These are phyloP conservation scores for Watsonalla cultraria DNA, from an alignment of 2,888 invertebrate species.

Conservation along the genomic window DNA sequence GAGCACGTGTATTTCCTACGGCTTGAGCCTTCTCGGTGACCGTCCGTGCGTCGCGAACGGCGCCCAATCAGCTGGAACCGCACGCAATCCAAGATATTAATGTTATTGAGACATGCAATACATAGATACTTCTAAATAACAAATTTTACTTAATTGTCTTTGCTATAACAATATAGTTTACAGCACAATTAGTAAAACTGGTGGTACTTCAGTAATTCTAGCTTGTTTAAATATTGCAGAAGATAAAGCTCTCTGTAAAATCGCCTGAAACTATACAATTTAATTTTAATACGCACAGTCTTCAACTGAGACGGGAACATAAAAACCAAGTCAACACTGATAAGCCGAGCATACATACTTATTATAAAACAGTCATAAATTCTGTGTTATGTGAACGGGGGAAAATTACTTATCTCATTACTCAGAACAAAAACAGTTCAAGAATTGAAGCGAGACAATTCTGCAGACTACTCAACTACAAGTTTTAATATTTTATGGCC, in stretches of 20 bases:
- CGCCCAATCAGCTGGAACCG: slow-evolving; percentile 49
- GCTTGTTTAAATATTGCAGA: too few species aligned
- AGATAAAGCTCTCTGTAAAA: too few species aligned
- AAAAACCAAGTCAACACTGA: slow-evolving; percentile 44
- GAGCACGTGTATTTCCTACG: slow-evolving; percentile 26
- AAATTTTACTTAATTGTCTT: slow-evolving; percentile 37
- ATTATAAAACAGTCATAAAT: slow-evolving; percentile 36
- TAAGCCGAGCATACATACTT: slow-evolving; percentile 36
- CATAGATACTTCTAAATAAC: slow-evolving; percentile 27
- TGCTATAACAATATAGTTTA: slow-evolving; percentile 2
- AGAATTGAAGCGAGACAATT: slow-evolving; percentile 16
- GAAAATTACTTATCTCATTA: slow-evolving; percentile 23
- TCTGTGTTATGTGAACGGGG: slow-evolving; percentile 34
- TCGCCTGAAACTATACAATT: too few species aligned
- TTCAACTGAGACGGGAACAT: slow-evolving; percentile 25
- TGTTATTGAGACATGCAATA: slow-evolving; percentile 44
- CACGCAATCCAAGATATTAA: slow-evolving; percentile 45
- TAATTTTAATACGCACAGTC: too few species aligned
- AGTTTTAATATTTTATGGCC: slow-evolving; percentile 9
- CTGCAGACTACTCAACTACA: slow-evolving; percentile 15
- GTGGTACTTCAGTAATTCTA: too few species aligned
- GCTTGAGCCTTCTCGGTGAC: slow-evolving; percentile 33
- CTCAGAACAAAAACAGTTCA: slow-evolving; percentile 13
- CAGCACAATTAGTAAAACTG: too few species aligned
- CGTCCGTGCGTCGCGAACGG: slow-evolving; percentile 28